A percentile compares a stretch with the other conserved stretches of the same genome.
Conservation (phyloP, 2,888 invertebrate genomes). For the Schizotus pectinicornis region DNA sequence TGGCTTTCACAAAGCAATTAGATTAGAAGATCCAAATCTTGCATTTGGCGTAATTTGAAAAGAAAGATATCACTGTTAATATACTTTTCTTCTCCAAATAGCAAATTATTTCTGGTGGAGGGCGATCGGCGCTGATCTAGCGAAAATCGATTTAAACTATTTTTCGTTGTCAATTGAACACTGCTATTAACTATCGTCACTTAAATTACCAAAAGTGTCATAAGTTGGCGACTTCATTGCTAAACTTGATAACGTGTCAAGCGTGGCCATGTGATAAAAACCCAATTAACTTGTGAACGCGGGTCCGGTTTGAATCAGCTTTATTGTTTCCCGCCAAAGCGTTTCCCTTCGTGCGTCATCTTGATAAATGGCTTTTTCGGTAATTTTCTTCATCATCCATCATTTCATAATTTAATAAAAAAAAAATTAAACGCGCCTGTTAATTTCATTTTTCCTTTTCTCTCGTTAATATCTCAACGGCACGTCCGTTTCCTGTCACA, state of each 20-base stretch:
- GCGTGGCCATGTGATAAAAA: not conserved
- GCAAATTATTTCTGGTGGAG: too few relatives aligned
- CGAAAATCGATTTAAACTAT: not conserved
- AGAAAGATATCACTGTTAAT: too few relatives aligned
- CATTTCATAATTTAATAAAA: slow-evolving; percentile 20
- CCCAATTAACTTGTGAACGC: not conserved
- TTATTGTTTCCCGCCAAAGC: slow-evolving; percentile 4
- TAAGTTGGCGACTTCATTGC: too few relatives aligned
- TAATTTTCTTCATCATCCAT: slow-evolving; percentile 22
- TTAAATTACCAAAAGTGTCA: not conserved
- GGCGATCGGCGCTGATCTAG: too few relatives aligned
- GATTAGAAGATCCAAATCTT: too few relatives aligned
- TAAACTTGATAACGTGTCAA: not conserved
- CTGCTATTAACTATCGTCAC: not conserved
- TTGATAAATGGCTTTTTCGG: slow-evolving; percentile 22
- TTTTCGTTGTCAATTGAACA: not conserved
- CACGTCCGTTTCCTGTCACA: not conserved
- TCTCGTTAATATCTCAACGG: not conserved
- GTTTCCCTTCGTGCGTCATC: slow-evolving; percentile 5
- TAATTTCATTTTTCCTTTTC: slow-evolving; percentile 6
- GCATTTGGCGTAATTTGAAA: too few relatives aligned
- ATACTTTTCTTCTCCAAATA: too few relatives aligned
- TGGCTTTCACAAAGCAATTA: too few relatives aligned
- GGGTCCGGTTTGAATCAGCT: slow-evolving; percentile 1
- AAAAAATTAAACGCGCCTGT: slow-evolving; percentile 3